Base-by-base conservation (phyloP, 2,888 invertebrate genomes). In the Philhelius pedissequus region DNA sequence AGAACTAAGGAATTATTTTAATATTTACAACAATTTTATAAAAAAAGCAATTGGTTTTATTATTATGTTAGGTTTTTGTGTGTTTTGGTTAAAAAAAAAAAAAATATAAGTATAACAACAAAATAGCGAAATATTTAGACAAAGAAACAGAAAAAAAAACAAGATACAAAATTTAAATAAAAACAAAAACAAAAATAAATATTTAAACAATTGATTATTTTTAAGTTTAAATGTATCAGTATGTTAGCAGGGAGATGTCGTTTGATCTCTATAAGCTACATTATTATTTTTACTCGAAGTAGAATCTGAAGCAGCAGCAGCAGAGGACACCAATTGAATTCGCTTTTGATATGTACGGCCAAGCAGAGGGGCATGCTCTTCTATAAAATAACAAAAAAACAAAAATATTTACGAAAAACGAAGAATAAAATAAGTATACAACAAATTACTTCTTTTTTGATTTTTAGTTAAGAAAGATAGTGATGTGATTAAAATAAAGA, bases 321-420 rank as follows among this genome's bases (percentile, higher is more conserved):
- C 86, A 86, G 84, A 75, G 79, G 87, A 84, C 81, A 86, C 84
- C 87, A 87, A 86, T 78, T 78, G 87, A 84, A 86, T 86, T 87
- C 87, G 86, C 86, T 87, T 88, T 68, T 74, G 88, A 88, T 90
- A 90, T 87, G 90, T 90, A 89, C 91, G 91, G 89, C 91, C 91
- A 90, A 92, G 92, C 91, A 92, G 91, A 89, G 92, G 92, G 88
- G 91, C 92, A 92, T 92, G 92, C 92, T 92, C 92, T 90, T 92
- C 92, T 92, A 92, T 90, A 92, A 87, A 87, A 87, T 82, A 86
- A 78, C 82, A 86, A 86, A 87, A n/a, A 88, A 87, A 87, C 87
- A 88, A 88, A 88, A 88, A 87, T 86, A 87, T 87, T 86, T 87
- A 88, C 87, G 86, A 86, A 84, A 86, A 86, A 62, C 79, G 87